phyloP scores from a whole-genome alignment of 1,140 invertebrate genomes.

The Bilobella aurantiaca region DNA sequence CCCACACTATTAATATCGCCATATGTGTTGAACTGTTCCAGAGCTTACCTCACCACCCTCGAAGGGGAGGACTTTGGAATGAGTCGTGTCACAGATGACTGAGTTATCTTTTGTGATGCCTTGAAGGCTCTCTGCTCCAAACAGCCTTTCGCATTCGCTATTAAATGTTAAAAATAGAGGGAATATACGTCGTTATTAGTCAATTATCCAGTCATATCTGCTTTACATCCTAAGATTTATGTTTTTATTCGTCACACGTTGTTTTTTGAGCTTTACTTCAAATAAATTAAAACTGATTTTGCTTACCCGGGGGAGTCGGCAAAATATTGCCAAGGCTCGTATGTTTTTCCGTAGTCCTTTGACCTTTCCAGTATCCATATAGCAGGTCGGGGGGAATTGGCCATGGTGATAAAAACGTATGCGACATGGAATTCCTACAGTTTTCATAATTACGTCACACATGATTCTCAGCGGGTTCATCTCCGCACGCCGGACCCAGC shows the following conservation, averaged over 20 bases:
- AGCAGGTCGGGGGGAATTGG: conserved; percentile 90
- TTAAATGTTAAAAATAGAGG: conserved; percentile 33
- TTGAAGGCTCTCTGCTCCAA: conserved; percentile 64
- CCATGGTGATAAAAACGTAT: conserved; percentile 95
- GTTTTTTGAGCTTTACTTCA: too few relatives aligned
- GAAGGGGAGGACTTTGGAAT: conserved; percentile 90
- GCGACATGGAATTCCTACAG: conserved; percentile 94
- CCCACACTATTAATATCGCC: too few relatives aligned
- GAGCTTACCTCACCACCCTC: conserved; percentile 92
- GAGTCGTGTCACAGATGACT: conserved; percentile 89
- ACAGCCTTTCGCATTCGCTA: conserved; percentile 74
- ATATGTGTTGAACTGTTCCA: too few relatives aligned
- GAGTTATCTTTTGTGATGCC: conserved; percentile 77
- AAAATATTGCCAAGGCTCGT: conserved; percentile 94
- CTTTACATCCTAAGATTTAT: too few relatives aligned
- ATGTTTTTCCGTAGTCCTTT: conserved; percentile 83
- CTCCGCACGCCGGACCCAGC: too few relatives aligned
- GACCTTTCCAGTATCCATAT: conserved; percentile 94
- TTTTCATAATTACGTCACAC: too few relatives aligned
- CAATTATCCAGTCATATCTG: too few relatives aligned
- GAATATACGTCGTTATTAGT: too few relatives aligned
- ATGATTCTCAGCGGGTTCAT: too few relatives aligned
- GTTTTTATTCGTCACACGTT: too few relatives aligned
- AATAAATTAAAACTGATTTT: too few relatives aligned
- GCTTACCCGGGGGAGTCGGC: conserved; percentile 65